Evolutionary conservation across 2,797 vertebrate genomes (phyloP), one percentile per base, ranked within the genome.

Genomic region (Gadopsis marmoratus): DNA sequence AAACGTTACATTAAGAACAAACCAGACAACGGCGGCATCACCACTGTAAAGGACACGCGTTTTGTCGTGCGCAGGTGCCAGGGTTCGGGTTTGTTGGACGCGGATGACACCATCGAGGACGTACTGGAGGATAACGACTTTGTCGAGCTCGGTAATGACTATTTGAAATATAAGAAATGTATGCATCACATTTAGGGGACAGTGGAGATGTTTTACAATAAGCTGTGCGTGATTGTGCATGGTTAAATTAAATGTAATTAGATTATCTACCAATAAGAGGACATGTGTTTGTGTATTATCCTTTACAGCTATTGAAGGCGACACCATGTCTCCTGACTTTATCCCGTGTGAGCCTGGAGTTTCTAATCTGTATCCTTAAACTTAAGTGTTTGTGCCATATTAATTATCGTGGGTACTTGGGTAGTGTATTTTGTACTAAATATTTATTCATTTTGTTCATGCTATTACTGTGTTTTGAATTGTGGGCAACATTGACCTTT

Each of bases 61-160:
- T 99, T 99, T 85, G 92, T 95, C 0, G 93, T 96, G 81, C 95
- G 97, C 69, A 95, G 97, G 80, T 99, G 98, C 89, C 98, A 99
- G 86, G 97, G 97, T 7, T 92, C 95, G 76, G 97, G 97, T 55
- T 90, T 99, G 89, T 68, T 99, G 93, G 98, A 99, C 90, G 91
- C 92, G 0, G 97, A 98, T 54, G 98, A 99, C 86, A 86, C 78
- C 0, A 93, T 99, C 37, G 96, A 97, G n/a, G 95, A 96, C 84
- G 97, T 97, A 10, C 92, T 99, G 78, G 97, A 99, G 71, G 97
- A 99, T 92, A 98, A 99, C 43, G 98, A 99, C 81, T 99, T 99
- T 84, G 96, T 99, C 16, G 98, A 99, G 93, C 95, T 99, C 55
- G 97, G 98, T 99, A 97, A 97, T 94, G 64, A 80, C 47, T 7